Conservation (phyloP, 2,797 vertebrate species). For the Poecilia wingei region DNA sequence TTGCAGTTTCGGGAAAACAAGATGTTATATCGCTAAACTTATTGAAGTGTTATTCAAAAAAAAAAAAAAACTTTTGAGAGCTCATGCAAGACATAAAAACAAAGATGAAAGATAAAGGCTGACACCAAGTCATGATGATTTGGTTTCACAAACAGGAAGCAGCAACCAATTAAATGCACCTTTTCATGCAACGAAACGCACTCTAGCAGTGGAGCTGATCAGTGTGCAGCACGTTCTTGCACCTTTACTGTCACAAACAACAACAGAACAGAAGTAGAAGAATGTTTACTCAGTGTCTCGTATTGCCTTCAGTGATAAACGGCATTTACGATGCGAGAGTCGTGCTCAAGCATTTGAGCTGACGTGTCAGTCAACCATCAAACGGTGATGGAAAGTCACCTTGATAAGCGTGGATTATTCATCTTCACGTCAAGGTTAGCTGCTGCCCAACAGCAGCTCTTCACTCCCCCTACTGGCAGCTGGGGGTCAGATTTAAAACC, state of each 20-base stretch:
- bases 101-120: background rate
- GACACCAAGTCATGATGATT: background rate
- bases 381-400: background rate
- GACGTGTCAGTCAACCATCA: constrained; percentile 4
- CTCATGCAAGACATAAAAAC: background rate
- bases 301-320: background rate
- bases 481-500: background rate
- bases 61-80: background rate
- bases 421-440: background rate
- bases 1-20: constrained; percentile 17
- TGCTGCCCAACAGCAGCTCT: background rate
- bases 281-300: background rate
- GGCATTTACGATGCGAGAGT: background rate
- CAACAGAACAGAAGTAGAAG: background rate
- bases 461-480: constrained; percentile 51
- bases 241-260: background rate
- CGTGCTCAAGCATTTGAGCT: background rate
- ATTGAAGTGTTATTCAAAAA: too few relatives aligned
- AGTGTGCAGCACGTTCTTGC: background rate
- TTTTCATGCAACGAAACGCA: background rate
- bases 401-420: background rate
- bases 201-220: background rate
- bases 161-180: background rate
- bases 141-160: background rate
- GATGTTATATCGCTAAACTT: background rate